phyloP scores from a whole-genome alignment of 1,140 invertebrate species.

The Spodoptera frugiperda region DNA sequence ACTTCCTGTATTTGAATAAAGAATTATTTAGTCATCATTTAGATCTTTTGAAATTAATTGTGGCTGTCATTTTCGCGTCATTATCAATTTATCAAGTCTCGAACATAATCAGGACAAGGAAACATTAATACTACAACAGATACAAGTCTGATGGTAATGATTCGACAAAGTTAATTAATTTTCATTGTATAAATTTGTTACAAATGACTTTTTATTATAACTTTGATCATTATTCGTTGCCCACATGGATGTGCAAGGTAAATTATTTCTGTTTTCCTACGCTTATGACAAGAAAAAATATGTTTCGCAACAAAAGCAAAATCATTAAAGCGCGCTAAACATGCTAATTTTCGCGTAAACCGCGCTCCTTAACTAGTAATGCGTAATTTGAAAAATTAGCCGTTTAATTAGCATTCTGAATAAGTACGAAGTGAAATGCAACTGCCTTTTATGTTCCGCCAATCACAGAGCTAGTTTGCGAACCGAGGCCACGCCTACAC shows the following conservation, averaged over 20 bases:
- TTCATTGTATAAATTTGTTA: not conserved
- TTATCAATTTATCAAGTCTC: slow-evolving; percentile 9
- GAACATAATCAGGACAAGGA: slow-evolving; percentile 35
- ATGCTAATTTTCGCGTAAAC: slow-evolving; percentile 33
- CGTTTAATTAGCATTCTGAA: slow-evolving; percentile 69
- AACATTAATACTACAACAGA: slow-evolving; percentile 4
- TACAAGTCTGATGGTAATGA: not conserved
- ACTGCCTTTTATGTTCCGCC: slow-evolving; percentile 68
- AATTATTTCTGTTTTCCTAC: slow-evolving; percentile 3
- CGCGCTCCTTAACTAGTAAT: slow-evolving; percentile 14
- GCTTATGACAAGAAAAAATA: not conserved
- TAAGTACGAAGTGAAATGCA: slow-evolving; percentile 76
- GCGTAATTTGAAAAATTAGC: slow-evolving; percentile 50
- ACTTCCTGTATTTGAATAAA: not conserved
- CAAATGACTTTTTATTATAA: slow-evolving; percentile 12
- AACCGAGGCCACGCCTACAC: slow-evolving; percentile 75
- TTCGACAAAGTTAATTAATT: not conserved
- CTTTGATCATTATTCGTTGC: not conserved
- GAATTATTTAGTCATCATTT: slow-evolving; percentile 6
- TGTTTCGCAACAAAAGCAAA: slow-evolving; percentile 27
- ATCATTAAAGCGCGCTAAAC: slow-evolving; percentile 7
- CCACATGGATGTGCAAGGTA: not conserved
- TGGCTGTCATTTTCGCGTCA: not conserved
- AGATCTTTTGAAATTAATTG: not conserved
- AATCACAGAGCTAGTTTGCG: slow-evolving; percentile 63